Conservation (phyloP, 2,888 invertebrate species). For the Lathronympha strigana region DNA sequence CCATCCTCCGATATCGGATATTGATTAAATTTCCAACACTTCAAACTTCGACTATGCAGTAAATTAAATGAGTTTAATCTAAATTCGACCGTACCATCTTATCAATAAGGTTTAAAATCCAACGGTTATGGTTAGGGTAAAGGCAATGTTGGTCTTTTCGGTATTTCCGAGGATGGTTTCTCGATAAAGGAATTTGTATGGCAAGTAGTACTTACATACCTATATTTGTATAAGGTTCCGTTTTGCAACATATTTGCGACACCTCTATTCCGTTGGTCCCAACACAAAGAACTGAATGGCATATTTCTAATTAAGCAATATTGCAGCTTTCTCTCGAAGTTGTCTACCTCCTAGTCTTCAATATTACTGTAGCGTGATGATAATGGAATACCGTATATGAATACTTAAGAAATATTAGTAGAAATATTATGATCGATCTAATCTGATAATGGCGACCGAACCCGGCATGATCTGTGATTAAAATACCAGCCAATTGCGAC, state of each 20-base stretch:
- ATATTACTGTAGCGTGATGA: too few species aligned
- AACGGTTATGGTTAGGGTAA: not conserved
- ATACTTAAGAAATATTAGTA: too few species aligned
- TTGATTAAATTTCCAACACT: slow-evolving; percentile 29
- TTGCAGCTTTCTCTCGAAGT: too few species aligned
- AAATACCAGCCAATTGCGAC: too few species aligned
- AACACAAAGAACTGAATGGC: too few species aligned
- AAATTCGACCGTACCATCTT: not conserved
- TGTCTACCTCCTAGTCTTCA: too few species aligned
- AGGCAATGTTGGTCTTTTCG: slow-evolving; percentile 14
- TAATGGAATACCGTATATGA: too few species aligned
- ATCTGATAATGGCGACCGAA: too few species aligned
- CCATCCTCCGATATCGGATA: slow-evolving; percentile 11
- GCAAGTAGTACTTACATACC: not conserved
- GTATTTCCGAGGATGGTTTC: slow-evolving; percentile 12
- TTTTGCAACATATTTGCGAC: not conserved
- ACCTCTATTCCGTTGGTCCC: not conserved
- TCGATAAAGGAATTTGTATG: slow-evolving; percentile 20
- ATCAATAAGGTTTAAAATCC: not conserved
- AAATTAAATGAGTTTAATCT: slow-evolving; percentile 1
- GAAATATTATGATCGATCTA: too few species aligned
- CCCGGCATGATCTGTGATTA: too few species aligned
- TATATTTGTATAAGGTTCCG: not conserved
- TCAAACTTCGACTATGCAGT: slow-evolving; percentile 26
- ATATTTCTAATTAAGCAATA: too few species aligned